A percentile compares a stretch with the other conserved stretches of the same genome.
Evolutionary conservation across 35 echinoderm and acorn worm species (phyloP).

Genomic region (Apostichopus californicus): DNA sequence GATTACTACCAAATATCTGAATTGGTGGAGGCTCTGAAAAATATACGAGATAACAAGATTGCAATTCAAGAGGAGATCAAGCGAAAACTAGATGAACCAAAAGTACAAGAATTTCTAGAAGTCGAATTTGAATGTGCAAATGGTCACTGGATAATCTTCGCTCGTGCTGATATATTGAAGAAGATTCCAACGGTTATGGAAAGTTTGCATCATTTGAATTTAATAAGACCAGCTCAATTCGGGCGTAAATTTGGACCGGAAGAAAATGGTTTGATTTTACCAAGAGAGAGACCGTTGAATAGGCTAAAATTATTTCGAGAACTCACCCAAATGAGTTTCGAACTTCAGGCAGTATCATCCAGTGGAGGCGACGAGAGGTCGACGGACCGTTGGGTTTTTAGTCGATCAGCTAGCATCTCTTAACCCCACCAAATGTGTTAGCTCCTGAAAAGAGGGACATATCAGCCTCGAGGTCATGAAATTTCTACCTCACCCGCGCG

Average conservation of each 20-base stretch:
- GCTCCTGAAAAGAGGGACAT: too few species aligned
- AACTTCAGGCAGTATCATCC: constrained; percentile 72
- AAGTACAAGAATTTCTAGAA: constrained; percentile 85
- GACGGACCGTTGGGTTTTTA: constrained; percentile 92
- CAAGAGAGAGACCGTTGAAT: constrained; percentile 78
- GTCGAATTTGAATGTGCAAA: constrained; percentile 97
- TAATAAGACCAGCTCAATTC: constrained; percentile 49
- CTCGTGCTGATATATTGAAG: constrained; percentile 65
- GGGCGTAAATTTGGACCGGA: constrained; percentile 67
- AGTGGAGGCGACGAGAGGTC: constrained; percentile 94
- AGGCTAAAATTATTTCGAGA: constrained; percentile 83
- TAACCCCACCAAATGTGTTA: neutral
- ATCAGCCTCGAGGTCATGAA: too few species aligned
- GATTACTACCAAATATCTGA: constrained; percentile 61
- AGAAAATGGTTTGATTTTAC: constrained; percentile 88
- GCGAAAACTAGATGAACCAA: constrained; percentile 29
- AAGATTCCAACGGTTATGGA: constrained; percentile 74
- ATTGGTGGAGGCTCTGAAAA: constrained; percentile 53
- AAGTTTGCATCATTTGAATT: constrained; percentile 39
- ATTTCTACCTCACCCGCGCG: too few species aligned
- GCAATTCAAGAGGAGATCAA: constrained; percentile 47
- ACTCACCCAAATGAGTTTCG: constrained; percentile 75
- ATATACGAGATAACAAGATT: constrained; percentile 32
- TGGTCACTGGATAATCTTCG: constrained; percentile 92
- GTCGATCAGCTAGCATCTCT: constrained; percentile 38